A percentile compares a stretch with the other conserved stretches of the same genome.
Conservation (phyloP, 2,113 vertebrate genomes). For the Poeciliopsis retropinna region DNA sequence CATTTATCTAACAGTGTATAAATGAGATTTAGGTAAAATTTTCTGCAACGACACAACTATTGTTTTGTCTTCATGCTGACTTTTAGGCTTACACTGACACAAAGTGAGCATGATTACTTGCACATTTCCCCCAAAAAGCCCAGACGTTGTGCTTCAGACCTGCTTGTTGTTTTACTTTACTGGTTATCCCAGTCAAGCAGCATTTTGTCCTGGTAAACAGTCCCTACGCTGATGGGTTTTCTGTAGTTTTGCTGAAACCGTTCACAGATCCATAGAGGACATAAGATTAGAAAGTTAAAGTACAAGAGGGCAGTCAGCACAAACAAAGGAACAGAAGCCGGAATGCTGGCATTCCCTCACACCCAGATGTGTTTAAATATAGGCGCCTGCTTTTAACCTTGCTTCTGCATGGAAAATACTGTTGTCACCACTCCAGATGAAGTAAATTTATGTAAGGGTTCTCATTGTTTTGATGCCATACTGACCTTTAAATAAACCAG, state of each 20-base stretch:
- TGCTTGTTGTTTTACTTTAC: neutral
- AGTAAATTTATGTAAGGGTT: constrained; percentile 41
- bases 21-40: neutral
- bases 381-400: constrained; percentile 35
- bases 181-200: constrained; percentile 17
- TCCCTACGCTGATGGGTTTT: constrained; percentile 18
- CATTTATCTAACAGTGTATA: neutral
- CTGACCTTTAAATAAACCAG: constrained; percentile 25
- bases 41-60: neutral
- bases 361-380: constrained; percentile 61
- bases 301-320: constrained; percentile 21
- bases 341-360: constrained; percentile 55
- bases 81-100: neutral
- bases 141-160: neutral
- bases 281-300: constrained; percentile 55
- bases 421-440: constrained; percentile 3
- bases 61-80: neutral
- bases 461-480: constrained; percentile 43
- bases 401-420: constrained; percentile 1
- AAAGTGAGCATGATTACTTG: neutral
- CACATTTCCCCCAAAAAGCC: neutral
- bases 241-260: constrained; percentile 13
- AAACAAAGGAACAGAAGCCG: constrained; percentile 69
- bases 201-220: constrained; percentile 23
- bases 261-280: constrained; percentile 28